Base-by-base conservation (phyloP, 2,888 invertebrate genomes). In the Pristionchus exspectatus region DNA sequence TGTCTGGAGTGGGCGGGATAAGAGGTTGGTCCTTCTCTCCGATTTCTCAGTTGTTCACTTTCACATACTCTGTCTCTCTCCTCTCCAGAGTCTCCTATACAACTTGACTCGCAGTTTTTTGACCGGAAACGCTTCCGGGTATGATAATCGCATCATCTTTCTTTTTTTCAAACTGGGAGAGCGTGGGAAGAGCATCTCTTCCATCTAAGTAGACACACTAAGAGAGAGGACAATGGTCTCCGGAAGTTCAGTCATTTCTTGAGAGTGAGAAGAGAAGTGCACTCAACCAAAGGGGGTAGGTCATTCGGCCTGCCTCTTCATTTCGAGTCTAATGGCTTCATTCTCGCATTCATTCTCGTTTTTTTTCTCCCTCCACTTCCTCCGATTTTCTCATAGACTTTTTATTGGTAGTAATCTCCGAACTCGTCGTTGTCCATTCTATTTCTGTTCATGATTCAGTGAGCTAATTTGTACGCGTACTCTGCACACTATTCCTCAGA, bases 331-430 rank as follows among this genome's bases (percentile, higher is more conserved):
- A 77, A 77, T 77, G 10, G 77, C n/a, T 18, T 44, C 33, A 38
- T 77, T 77, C 77, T 77, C 77, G 50, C 77, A 77, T 44, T 44
- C 77, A 77, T 77, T 77, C 77, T 21, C 44, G 50, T 44, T 24
- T 77, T 44, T 59, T 24, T 38, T 9, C 18, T 9, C 18, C 9
- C 77, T 2, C 74, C 38, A 38, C 12, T 77, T 24, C 77, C 14
- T n/a, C 77, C 44, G n/a, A 50, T 44, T 44, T 10, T 77, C 77
- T 7, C 77, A 77, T n/a, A 77, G 50, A 77, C 77, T 44, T 77
- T 44, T 77, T 77, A 72, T 33, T n/a, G 30, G 30, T 30, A 72
- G 72, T 72, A 14, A 33, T 72, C 72, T 72, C 72, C 33, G 30
- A 21, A 27, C 9, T 72, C 72, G 2, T 72, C 72, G 66, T 33